Evolutionary conservation across 2,888 invertebrate species (phyloP), one percentile per base, ranked within the genome.

Genomic region (Diloba caeruleocephala): DNA sequence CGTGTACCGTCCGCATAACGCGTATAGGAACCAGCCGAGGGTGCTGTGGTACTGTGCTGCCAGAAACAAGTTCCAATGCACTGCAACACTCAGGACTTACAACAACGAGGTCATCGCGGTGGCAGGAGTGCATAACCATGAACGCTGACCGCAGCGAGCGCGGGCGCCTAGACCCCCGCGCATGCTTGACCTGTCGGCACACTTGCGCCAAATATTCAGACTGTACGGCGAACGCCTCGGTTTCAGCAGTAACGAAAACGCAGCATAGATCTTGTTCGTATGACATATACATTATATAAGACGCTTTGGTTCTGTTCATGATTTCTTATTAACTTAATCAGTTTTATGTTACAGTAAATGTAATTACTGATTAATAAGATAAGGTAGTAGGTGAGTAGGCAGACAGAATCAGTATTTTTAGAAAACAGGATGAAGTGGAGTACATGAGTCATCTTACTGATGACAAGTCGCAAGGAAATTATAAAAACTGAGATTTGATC

Each of bases 41-140:
- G 80, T 91, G 26, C 68, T 93, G 36, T 93, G 92, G 92, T 92
- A 93, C 68, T 93, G 93, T 55, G 84, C 86, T 1, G 81, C 81
- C n/a, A 78, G 92, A 33, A 81, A 75, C 55, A 87, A 81, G 69
- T 87, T 78, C 71, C 82, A 85, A 39, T 93, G 93, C 62, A 68
- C 70, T 10, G 92, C 92, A 1, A 88, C 81, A 0, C 51, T 92
- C 55, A 76, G 90, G 37, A 92, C 92, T 0, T 86, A 76, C 62
- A 76, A 88, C 50, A 74, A 81, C 1, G 85, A 89, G 61, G 77
- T 93, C 33, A 82, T 92, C 19, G 81, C 82, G 1, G 85, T 85
- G 8, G 66, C 75, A 4, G 90, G 89, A 3, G 50, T 58, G 6
- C 92, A 92, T 67, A 90, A 88, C 68, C 92, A 92, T 63, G 74